Conservation (phyloP, 1,140 invertebrate genomes). For the Hylaeus volcanicus region DNA sequence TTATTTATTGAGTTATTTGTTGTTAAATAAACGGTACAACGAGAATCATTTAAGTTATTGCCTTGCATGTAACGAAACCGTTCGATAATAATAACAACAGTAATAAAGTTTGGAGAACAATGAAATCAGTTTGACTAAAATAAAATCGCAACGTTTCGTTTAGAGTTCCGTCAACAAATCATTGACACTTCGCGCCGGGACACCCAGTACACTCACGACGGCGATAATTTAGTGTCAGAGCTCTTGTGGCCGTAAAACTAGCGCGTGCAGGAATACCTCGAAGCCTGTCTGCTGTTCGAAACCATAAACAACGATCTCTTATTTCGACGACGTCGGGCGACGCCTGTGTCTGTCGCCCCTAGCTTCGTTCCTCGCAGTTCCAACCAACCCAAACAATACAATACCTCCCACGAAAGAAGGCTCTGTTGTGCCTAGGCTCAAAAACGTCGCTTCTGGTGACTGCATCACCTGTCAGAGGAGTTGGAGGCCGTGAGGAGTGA, state of each 20-base stretch:
- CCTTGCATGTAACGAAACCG: too few species aligned
- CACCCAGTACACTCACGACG: constrained; percentile 10
- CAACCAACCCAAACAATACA: neutral
- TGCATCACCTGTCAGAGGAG: neutral
- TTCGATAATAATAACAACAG: too few species aligned
- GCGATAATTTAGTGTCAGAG: constrained; percentile 57
- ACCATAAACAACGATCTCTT: constrained; percentile 58
- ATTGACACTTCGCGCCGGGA: constrained; percentile 2
- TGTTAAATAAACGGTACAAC: too few species aligned
- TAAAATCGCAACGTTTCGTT: too few species aligned
- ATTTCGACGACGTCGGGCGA: constrained; percentile 46
- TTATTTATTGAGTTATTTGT: too few species aligned
- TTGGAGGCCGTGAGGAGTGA: neutral
- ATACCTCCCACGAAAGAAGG: neutral
- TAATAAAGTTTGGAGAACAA: too few species aligned
- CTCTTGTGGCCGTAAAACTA: constrained; percentile 55
- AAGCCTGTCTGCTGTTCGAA: constrained; percentile 45
- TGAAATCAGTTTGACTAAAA: too few species aligned
- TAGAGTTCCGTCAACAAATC: neutral
- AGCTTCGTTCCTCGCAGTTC: constrained; percentile 8
- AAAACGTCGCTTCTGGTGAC: neutral
- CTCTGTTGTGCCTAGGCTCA: neutral
- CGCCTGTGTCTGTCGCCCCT: constrained; percentile 31
- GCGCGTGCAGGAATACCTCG: constrained; percentile 44
- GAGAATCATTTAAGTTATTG: too few species aligned